Evolutionary conservation across 2,888 invertebrate species (phyloP).

Genomic region (Ferrisia virgata): DNA sequence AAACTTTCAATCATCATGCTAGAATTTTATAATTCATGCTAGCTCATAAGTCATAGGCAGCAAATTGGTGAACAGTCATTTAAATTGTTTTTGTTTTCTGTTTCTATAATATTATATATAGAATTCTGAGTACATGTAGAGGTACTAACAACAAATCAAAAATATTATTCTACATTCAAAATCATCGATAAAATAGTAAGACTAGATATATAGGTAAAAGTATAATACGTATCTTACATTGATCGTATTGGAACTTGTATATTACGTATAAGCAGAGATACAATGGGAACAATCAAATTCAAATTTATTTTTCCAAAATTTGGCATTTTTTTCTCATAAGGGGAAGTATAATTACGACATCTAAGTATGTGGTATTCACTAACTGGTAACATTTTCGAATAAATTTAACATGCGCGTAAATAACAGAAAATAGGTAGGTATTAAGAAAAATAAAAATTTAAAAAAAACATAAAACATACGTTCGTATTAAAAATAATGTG

Average conservation of each 20-base stretch:
- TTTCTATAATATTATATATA: too few species aligned
- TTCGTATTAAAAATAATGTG: slow-evolving; percentile 33
- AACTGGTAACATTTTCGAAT: slow-evolving; percentile 10
- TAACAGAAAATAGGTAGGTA: slow-evolving; percentile 19
- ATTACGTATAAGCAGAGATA: not conserved
- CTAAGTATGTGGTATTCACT: not conserved
- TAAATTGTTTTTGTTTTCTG: too few species aligned
- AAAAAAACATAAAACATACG: not conserved
- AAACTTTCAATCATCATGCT: too few species aligned
- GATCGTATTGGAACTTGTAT: not conserved
- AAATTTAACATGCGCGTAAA: not conserved
- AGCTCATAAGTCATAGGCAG: too few species aligned
- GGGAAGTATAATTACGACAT: not conserved
- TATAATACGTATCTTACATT: not conserved
- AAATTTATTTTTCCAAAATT: not conserved
- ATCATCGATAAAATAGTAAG: too few species aligned
- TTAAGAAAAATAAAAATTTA: slow-evolving; percentile 2
- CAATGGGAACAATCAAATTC: not conserved
- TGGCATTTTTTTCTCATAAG: not conserved
- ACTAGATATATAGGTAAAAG: too few species aligned
- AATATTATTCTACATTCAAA: not conserved
- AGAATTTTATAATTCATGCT: too few species aligned
- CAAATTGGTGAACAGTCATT: too few species aligned
- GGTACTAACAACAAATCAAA: not conserved
- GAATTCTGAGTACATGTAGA: too few species aligned